phyloP scores from a whole-genome alignment of 2,888 invertebrate genomes.

The Notodonta dromedarius region DNA sequence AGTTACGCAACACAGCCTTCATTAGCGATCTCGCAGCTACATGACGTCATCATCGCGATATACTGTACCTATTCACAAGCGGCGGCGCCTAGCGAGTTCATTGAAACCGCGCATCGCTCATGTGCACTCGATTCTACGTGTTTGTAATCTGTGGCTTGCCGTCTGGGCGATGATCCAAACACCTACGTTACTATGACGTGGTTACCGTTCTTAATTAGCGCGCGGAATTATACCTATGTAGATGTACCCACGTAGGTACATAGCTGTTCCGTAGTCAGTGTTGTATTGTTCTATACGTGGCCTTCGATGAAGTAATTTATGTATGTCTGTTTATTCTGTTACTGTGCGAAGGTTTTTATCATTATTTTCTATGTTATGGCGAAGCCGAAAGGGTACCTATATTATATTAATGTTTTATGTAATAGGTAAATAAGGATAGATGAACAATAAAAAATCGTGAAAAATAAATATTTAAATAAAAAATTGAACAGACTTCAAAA shows the following conservation, averaged over 20 bases:
- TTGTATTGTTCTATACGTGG: conserved; percentile 1
- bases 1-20: conserved; percentile 2
- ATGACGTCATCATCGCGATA: conserved; percentile 11
- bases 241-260: no score
- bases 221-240: background rate
- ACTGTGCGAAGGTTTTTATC: background rate
- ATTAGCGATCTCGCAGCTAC: background rate
- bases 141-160: conserved; percentile 56
- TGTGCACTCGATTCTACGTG: conserved; percentile 39
- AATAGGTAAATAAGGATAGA: no score
- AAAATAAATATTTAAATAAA: no score
- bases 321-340: background rate
- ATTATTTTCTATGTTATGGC: background rate
- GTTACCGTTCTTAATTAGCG: conserved; percentile 24
- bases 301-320: background rate
- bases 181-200: conserved; percentile 44
- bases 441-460: no score
- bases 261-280: conserved; percentile 12
- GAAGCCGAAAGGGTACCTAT: no score
- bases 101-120: conserved; percentile 26
- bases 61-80: conserved; percentile 24
- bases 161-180: conserved; percentile 60
- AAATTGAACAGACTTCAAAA: no score
- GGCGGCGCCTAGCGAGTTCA: conserved; percentile 34
- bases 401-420: no score